Percentiles rank a stretch among this genome's conserved stretches.
Evolutionary conservation across 2,113 vertebrate species (phyloP).

Genomic region (Murina feae): DNA sequence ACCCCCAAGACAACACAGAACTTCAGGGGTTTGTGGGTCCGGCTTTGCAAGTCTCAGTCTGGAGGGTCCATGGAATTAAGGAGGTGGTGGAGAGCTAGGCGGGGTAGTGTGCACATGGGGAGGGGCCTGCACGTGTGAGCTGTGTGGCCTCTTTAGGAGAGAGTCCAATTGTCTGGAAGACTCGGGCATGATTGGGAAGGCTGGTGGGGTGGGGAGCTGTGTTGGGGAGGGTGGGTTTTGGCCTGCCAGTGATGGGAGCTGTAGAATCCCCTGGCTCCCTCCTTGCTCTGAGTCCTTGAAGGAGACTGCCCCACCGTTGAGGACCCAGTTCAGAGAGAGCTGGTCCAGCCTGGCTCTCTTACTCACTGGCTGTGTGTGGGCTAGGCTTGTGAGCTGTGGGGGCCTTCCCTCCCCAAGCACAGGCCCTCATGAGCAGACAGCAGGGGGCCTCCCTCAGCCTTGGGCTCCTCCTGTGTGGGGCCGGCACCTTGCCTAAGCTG

Average conservation of each 20-base stretch:
- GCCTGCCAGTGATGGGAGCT: neutral
- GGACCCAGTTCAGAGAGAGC: neutral
- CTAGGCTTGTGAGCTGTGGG: neutral
- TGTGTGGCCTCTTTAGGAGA: neutral
- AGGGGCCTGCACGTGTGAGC: neutral
- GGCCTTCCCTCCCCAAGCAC: neutral
- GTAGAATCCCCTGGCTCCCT: neutral
- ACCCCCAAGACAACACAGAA: fast-evolving
- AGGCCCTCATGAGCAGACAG: neutral
- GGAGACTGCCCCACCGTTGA: fast-evolving
- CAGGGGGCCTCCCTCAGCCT: neutral
- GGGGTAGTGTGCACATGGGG: fast-evolving
- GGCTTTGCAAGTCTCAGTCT: neutral
- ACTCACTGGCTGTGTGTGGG: neutral
- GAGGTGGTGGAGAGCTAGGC: neutral
- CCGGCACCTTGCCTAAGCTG: fast-evolving
- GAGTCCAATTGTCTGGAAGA: neutral
- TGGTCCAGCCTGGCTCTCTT: neutral
- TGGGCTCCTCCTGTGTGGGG: too few species aligned
- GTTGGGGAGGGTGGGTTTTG: neutral
- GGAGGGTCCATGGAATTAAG: neutral
- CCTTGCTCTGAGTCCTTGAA: neutral
- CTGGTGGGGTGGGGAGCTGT: too few species aligned
- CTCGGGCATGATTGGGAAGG: fast-evolving
- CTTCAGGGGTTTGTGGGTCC: neutral